A percentile compares a stretch with the other conserved stretches of the same genome.
Conservation (phyloP, 2,888 invertebrate species). For the Piscicola geometra region DNA sequence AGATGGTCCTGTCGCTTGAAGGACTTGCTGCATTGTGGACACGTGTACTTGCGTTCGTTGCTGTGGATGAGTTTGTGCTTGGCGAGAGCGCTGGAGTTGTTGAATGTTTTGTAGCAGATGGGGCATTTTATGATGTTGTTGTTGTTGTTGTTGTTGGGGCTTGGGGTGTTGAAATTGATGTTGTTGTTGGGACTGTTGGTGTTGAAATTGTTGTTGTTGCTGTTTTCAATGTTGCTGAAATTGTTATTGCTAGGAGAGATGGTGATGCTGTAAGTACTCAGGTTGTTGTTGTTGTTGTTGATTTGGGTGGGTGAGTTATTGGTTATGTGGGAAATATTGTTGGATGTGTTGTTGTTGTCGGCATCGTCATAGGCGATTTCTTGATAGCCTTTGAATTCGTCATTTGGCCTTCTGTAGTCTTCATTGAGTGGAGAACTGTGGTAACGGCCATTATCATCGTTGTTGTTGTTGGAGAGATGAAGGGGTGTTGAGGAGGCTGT, state of each 20-base stretch:
- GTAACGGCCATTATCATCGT: not conserved
- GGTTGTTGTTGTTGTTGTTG: slow-evolving; percentile 11
- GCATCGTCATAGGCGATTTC: too few species aligned
- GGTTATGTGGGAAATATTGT: not conserved
- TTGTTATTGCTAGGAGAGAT: not conserved
- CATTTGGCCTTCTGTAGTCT: too few species aligned
- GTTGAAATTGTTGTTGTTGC: not conserved
- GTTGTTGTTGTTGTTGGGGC: not conserved
- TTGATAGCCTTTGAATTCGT: too few species aligned
- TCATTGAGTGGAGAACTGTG: not conserved
- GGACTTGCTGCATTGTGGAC: slow-evolving; percentile 33
- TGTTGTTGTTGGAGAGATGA: slow-evolving; percentile 1
- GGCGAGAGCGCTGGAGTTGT: slow-evolving; percentile 37
- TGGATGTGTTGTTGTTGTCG: not conserved
- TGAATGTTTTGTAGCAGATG: slow-evolving; percentile 36
- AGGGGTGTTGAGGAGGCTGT: not conserved
- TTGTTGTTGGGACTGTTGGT: slow-evolving; percentile 2
- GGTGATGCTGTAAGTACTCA: too few species aligned
- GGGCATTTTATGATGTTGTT: slow-evolving; percentile 31
- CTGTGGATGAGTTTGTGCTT: slow-evolving; percentile 39
- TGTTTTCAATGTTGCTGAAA: not conserved
- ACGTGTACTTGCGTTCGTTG: slow-evolving; percentile 36
- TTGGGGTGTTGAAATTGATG: not conserved
- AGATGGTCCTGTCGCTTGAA: slow-evolving; percentile 38
- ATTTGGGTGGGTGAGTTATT: not conserved